Base-by-base conservation (phyloP, 2,888 invertebrate genomes). In the Nomada flava region DNA sequence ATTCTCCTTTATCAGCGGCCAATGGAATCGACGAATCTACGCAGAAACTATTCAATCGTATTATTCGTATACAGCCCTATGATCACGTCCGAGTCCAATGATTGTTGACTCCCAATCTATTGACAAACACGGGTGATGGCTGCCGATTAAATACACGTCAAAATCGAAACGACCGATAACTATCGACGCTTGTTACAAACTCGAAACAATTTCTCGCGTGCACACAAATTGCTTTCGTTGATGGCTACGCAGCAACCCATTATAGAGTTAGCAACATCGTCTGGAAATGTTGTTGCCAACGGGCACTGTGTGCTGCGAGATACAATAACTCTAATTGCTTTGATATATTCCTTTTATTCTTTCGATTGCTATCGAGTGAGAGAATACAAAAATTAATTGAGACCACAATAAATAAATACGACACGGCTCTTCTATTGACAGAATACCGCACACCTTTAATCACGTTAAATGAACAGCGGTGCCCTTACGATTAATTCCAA, bases 51-150 rank as follows among this genome's bases (percentile, higher is more conserved):
- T 76, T 83, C 64, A 15, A 55, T 69, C 63, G 71, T 72, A 76
- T 85, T 86, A 84, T 78, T 86, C 75, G 73, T 76, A 53, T 44
- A 62, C 67, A 55, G 70, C 29, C 69, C 73, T 53, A 29, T 62
- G 71, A 73, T 75, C 75, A 52, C 65, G 63, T 70, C 26, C 72
- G 47, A 42, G 60, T 70, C 64, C 70, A 47, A 71, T 65, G 74
- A 78, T 70, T 60, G 69, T 79, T 72, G 78, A 81, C 60, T 50
- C 26, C 5, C 44, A 50, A 50, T 81, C 64, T 50, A 69, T 55
- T 52, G 67, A 20, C 74, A 77, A 67, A 60, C 53, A 72, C 57
- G 42, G 20, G 55, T 29, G 26, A 57, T 26, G 47, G 5, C 53
- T 13, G 57, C 64, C 77, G 73, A 63, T 53, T 68, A 62, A 53